A percentile compares a stretch with the other conserved stretches of the same genome.
Conservation (phyloP, 2,113 vertebrate species). For the Marmota monax region DNA sequence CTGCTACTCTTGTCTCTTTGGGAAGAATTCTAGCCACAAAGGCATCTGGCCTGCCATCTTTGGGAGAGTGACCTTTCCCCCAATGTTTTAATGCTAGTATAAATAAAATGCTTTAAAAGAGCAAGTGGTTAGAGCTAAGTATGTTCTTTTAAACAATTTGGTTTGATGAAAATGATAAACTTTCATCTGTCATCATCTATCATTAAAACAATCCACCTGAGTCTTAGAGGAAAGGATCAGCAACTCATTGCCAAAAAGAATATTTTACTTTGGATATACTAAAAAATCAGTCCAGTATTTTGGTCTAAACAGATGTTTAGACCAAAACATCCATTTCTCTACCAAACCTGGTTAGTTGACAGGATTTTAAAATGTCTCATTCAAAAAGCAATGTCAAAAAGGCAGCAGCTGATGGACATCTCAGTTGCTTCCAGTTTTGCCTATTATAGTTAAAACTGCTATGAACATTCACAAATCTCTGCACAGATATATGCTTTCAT, state of each 20-base stretch:
- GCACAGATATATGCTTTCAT: not conserved
- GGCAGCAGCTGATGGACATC: not conserved
- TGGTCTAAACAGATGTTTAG: not conserved
- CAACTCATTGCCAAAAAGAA: slow-evolving; percentile 36
- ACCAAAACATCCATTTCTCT: not conserved
- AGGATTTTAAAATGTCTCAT: not conserved
- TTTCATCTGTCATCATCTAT: not conserved
- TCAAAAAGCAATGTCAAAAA: not conserved
- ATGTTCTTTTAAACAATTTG: not conserved
- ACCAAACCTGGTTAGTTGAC: not conserved
- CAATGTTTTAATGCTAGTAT: not conserved
- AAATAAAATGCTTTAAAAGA: not conserved
- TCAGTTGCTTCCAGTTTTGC: not conserved
- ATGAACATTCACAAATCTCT: not conserved
- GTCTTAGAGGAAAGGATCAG: not conserved
- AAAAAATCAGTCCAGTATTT: not conserved
- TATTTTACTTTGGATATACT: not conserved
- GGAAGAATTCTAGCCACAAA: slow-evolving; percentile 26
- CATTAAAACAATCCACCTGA: not conserved
- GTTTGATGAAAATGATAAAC: slow-evolving; percentile 21
- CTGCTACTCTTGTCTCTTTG: not conserved
- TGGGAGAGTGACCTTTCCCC: not conserved
- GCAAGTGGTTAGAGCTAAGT: not conserved
- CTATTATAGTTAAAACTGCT: not conserved
- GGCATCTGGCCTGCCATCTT: not conserved